Evolutionary conservation across 2,888 invertebrate species (phyloP).

Genomic region (Acanthoscelides obtectus): DNA sequence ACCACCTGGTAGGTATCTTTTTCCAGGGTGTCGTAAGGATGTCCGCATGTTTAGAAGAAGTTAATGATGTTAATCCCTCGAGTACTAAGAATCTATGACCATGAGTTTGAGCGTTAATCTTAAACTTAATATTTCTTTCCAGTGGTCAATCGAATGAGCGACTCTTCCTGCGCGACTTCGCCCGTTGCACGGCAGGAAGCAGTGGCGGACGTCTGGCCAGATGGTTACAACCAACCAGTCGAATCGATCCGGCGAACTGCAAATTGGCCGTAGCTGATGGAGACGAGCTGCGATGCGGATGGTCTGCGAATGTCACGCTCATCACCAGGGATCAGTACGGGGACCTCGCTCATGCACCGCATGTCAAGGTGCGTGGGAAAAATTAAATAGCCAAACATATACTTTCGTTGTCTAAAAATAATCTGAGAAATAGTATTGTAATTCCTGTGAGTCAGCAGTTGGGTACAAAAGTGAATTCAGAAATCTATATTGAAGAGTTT

Average conservation of each 20-base stretch:
- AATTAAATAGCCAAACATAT: not conserved
- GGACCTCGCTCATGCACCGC: constrained; percentile 77
- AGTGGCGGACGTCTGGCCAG: constrained; percentile 88
- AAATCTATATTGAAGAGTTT: too few species aligned
- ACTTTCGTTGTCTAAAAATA: not conserved
- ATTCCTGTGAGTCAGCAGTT: too few species aligned
- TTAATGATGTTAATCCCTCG: too few species aligned
- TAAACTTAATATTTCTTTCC: constrained; percentile 37
- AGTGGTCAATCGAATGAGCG: constrained; percentile 87
- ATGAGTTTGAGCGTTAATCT: not conserved
- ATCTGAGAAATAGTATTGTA: too few species aligned
- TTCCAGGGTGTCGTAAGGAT: too few species aligned
- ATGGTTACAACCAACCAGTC: constrained; percentile 92
- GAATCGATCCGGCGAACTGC: constrained; percentile 84
- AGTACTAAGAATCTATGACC: too few species aligned
- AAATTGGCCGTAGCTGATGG: constrained; percentile 69
- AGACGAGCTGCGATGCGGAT: constrained; percentile 70
- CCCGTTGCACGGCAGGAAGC: constrained; percentile 75
- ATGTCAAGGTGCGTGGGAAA: constrained; percentile 66
- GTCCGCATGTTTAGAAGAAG: too few species aligned
- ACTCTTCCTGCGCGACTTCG: constrained; percentile 88
- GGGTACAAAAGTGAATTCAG: too few species aligned
- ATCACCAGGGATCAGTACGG: constrained; percentile 85
- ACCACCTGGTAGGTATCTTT: too few species aligned
- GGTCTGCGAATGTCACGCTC: constrained; percentile 78